These are phyloP conservation scores for Tetragnatha montana DNA, from an alignment of 2,888 invertebrate species.

Conservation along the genomic window DNA sequence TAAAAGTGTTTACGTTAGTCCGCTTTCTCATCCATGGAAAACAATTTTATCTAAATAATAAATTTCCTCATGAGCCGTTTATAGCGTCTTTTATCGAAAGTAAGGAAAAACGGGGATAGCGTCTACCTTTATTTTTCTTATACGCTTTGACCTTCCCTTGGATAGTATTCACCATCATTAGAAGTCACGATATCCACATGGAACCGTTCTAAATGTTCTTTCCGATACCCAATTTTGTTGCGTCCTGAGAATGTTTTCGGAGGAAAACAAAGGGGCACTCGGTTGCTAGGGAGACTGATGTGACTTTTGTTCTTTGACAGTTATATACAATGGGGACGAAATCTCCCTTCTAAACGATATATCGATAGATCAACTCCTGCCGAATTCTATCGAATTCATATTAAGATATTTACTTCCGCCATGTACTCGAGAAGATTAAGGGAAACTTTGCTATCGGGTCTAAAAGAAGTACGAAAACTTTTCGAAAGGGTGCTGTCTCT, in stretches of 20 bases:
- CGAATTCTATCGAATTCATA: slow-evolving; percentile 16
- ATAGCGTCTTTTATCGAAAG: slow-evolving; percentile 13
- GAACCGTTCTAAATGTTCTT: slow-evolving; percentile 16
- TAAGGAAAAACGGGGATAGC: background rate
- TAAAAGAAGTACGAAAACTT: background rate
- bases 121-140: slow-evolving; percentile 11
- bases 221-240: slow-evolving; percentile 19
- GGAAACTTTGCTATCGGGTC: background rate
- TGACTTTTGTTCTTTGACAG: slow-evolving; percentile 15
- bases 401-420: slow-evolving; percentile 1
- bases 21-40: background rate
- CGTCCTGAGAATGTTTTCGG: slow-evolving; percentile 8
- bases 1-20: background rate
- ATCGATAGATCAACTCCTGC: slow-evolving; percentile 31
- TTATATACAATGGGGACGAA: slow-evolving; percentile 11
- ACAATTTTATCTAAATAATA: slow-evolving; percentile 16
- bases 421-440: background rate
- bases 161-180: slow-evolving; percentile 13
- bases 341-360: background rate
- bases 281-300: slow-evolving; percentile 44
- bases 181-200: slow-evolving; percentile 29
- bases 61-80: background rate
- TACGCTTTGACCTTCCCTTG: slow-evolving; percentile 11
- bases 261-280: slow-evolving; percentile 36
- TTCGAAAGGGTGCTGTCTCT: background rate